Evolutionary conservation across 2,888 invertebrate species (phyloP), one percentile per base, ranked within the genome.

Genomic region (Gisinianus flammeolus): DNA sequence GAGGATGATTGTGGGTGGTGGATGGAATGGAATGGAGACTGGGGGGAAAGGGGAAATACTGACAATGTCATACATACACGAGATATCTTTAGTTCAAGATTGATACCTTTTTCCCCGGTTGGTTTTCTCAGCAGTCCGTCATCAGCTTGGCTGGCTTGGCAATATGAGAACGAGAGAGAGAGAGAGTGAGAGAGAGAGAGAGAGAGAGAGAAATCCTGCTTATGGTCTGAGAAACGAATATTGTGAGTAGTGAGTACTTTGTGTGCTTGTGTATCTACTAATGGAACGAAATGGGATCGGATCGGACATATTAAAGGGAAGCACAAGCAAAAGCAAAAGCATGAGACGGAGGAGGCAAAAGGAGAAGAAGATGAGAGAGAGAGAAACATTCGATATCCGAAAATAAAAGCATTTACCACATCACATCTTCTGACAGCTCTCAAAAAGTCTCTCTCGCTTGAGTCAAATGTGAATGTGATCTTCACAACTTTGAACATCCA

Each of bases 391-490:
- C 74, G 83, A 82, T 81, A 81, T 80, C 74, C 77, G 73, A 79
- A 79, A 81, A 83, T 80, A 81, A 83, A 83, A 83, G 79, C 83
- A 81, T 83, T 83, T 81, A 77, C 81, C 81, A 77, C 82, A 82
- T 82, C 80, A 80, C 80, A 67, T 78, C 35, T 66, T 76, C 73
- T 79, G 81, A 81, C 79, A 81, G 77, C 72, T 76, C 78, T 78
- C 74, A 58, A 79, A 71, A 52, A 58, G 58, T 72, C 76, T 78
- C 78, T 58, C 4, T 31, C 62, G 1, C 52, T 28, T 35, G 35
- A 67, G 52, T 54, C 70, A 35, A 62, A 58, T 73, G 73, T 62
- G 73, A 73, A 73, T 62, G 72, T 35, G 73, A 73, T 73, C 73
- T 62, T 35, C n/a, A n/a, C n/a, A 8, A 19, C 67, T 44, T 44